Base-by-base conservation (phyloP, 2,797 vertebrate species). In the Gallirallus australis region DNA sequence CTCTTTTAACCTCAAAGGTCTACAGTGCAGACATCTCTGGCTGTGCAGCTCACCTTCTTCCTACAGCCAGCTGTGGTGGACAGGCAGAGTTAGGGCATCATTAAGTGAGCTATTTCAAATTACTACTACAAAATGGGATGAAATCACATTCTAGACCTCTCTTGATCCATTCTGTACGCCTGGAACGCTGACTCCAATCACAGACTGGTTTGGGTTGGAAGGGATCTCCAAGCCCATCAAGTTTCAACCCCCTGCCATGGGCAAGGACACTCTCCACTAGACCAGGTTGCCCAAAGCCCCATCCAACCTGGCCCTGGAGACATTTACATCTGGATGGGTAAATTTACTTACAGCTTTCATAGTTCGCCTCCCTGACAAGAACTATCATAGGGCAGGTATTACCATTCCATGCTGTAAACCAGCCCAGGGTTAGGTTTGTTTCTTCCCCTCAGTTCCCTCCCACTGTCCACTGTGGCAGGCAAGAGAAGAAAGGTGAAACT, bases 341-440 rank as follows among this genome's bases (percentile, higher is more conserved):
- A 77, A 70, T 66, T 77, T 25, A 48, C 7, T 23, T 15, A 16
- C 3, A 30, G 30, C 9, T 61, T 69, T 54, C 40, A 30, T 3
- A 35, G 50, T 28, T 9, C 39, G 42, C 13, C 9, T 19, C 56
- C 56, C 61, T 60, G 30, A 15, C 6, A 35, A 73, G 48, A 50
- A 6, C 48, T 18, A 13, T 8, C 19, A 9, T 0, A 75, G 30
- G 16, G 23, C 11, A 66, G 3, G 4, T 25, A 13, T 14, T 15
- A 61, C 4, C 2, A 2, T 68, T 75, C 42, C 7, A 1, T 19
- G 35, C 30, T 0, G 0, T 10, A 20, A 47, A 88, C 2, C 20
- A 27, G 9, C 40, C 35, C 48, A 59, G 30, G 60, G 60, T 80
- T 42, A 12, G 12, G 3, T 16, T n/a, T 71, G 53, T 23, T 19